A percentile compares a stretch with the other conserved stretches of the same genome.
These are phyloP conservation scores for Perdita meconis DNA, from an alignment of 2,888 invertebrate genomes.

Conservation along the genomic window DNA sequence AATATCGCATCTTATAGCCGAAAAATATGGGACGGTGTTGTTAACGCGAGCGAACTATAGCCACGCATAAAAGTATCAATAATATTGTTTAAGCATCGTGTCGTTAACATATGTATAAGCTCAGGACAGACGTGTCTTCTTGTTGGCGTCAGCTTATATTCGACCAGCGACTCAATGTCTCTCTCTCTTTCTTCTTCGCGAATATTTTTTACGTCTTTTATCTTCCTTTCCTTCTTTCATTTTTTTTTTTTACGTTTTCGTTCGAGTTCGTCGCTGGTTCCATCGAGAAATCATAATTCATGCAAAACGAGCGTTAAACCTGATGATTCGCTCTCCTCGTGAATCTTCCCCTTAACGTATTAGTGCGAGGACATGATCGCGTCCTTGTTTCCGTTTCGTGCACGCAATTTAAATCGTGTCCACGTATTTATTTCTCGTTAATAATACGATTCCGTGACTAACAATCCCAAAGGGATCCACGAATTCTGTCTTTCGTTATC, in stretches of 20 bases:
- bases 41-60: slow-evolving; percentile 79
- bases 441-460: slow-evolving; percentile 23
- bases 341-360: slow-evolving; percentile 64
- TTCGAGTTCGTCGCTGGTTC: slow-evolving; percentile 38
- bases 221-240: not conserved
- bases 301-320: slow-evolving; percentile 73
- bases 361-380: slow-evolving; percentile 72
- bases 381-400: slow-evolving; percentile 62
- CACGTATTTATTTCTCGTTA: slow-evolving; percentile 29
- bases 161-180: slow-evolving; percentile 54
- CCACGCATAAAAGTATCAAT: slow-evolving; percentile 83
- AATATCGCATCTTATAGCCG: not conserved
- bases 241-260: slow-evolving; percentile 6
- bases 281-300: slow-evolving; percentile 57
- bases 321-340: slow-evolving; percentile 64
- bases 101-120: slow-evolving; percentile 84
- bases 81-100: slow-evolving; percentile 83
- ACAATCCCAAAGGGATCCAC: slow-evolving; percentile 42
- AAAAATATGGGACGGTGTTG: slow-evolving; percentile 49
- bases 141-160: slow-evolving; percentile 63
- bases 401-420: slow-evolving; percentile 28
- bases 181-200: slow-evolving; percentile 10
- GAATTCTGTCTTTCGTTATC: slow-evolving; percentile 4
- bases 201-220: not conserved
- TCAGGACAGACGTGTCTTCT: slow-evolving; percentile 80